These are phyloP conservation scores for Drosophila formosana DNA, from an alignment of 2,888 invertebrate species.

Conservation along the genomic window DNA sequence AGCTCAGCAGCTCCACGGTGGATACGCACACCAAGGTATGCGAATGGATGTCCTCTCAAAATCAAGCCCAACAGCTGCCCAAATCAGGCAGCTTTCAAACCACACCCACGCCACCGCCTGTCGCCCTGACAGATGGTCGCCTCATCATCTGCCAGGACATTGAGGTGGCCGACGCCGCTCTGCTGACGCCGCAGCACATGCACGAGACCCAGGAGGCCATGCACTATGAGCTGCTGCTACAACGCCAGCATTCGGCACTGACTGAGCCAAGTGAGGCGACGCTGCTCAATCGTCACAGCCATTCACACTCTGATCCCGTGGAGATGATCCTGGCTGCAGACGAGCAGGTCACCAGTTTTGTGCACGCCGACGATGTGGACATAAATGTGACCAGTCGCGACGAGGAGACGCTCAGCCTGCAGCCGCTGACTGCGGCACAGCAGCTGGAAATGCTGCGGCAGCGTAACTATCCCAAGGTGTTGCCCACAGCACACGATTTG, in stretches of 20 bases:
- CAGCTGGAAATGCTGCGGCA: constrained; percentile 90
- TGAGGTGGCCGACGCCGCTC: constrained; percentile 82
- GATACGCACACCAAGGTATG: constrained; percentile 94
- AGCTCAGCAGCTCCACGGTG: constrained; percentile 92
- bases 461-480: constrained; percentile 93
- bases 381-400: constrained; percentile 92
- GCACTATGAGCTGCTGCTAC: constrained; percentile 75
- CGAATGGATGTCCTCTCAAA: constrained; percentile 93
- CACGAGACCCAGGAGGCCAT: constrained; percentile 83
- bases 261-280: constrained; percentile 80
- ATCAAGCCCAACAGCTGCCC: constrained; percentile 85
- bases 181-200: constrained; percentile 82
- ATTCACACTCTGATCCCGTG: constrained; percentile 90
- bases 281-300: constrained; percentile 74
- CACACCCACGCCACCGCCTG: constrained; percentile 85
- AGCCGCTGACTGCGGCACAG: constrained; percentile 88
- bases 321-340: constrained; percentile 86
- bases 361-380: constrained; percentile 84
- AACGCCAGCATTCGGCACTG: constrained; percentile 76
- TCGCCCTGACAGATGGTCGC: constrained; percentile 61
- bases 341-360: constrained; percentile 85
- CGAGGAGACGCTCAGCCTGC: constrained; percentile 80
- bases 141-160: constrained; percentile 84
- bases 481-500: constrained; percentile 87
- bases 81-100: constrained; percentile 77